Conservation (phyloP, 2,797 vertebrate genomes). For the Ara ararauna region DNA sequence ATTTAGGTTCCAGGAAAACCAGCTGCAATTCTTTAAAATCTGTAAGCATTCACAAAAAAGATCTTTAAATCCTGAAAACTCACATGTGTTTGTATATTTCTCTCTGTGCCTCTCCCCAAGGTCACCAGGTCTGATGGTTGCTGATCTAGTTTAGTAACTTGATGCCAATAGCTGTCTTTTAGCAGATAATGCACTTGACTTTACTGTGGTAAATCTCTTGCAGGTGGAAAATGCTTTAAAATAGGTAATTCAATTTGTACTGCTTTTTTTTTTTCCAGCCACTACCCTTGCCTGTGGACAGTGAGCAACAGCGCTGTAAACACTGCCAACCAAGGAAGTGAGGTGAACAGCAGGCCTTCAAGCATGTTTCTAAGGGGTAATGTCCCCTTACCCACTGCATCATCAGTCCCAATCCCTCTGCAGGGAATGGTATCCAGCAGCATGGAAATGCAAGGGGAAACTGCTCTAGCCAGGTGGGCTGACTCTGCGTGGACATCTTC, state of each 20-base stretch:
- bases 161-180: background rate
- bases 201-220: background rate
- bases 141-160: background rate
- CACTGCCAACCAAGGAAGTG: slow-evolving; percentile 66
- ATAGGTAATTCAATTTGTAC: background rate
- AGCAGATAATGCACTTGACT: background rate
- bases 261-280: slow-evolving; percentile 74
- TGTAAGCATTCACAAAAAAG: background rate
- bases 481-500: slow-evolving; percentile 84
- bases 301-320: slow-evolving; percentile 84
- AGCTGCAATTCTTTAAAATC: background rate
- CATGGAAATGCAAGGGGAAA: slow-evolving; percentile 80
- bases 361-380: slow-evolving; percentile 77
- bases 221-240: background rate
- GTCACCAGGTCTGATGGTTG: background rate
- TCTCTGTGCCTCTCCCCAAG: background rate
- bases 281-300: slow-evolving; percentile 92
- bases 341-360: slow-evolving; percentile 64
- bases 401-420: slow-evolving; percentile 71
- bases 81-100: background rate
- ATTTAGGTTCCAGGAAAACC: background rate
- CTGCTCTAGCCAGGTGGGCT: slow-evolving; percentile 77
- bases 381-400: slow-evolving; percentile 75
- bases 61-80: background rate
- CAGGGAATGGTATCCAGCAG: slow-evolving; percentile 76